Evolutionary conservation across 1,140 invertebrate genomes (phyloP), one percentile per base, ranked within the genome.

Genomic region (Portunus trituberculatus): DNA sequence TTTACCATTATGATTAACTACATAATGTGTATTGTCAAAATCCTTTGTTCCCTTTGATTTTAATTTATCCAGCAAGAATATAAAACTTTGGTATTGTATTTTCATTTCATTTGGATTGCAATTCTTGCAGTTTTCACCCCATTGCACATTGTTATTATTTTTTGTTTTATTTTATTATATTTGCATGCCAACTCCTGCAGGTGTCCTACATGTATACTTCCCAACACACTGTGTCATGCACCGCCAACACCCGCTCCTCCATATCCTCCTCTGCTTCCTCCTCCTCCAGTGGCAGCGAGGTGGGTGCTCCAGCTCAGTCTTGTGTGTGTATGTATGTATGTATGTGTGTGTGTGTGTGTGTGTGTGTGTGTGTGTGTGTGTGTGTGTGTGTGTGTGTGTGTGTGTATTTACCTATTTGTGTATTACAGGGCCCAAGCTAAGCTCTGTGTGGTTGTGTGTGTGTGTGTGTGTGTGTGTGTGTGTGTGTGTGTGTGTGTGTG

Each of bases 231-330:
- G 29, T 95, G 28, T 48, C 94, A 45, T 94, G 83, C 82, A 45
- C 45, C 90, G 45, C 76, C 83, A 32, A 89, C 46, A 95, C 94
- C 82, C 67, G 76, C n/a, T 87, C 89, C 48, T 92, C 89, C 82
- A 86, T 90, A 31, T 92, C 94, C 32, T 92, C 94, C 94, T 95
- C 94, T 8, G 76, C 94, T n/a, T 91, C 93, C 39, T 95, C 90
- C 29, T 95, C 94, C 39, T 94, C 93, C 88, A 89, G 93, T 91
- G 94, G 39, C 90, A 95, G 94, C 76, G 94, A 95, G 94, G 94
- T 95, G 83, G 82, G 94, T 95, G 39, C 31, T 39, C 52, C 52
- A 39, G 67, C 82, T 29, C 14, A 7, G 67, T 20, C 29, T 59
- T 59, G 52, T 59, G 52, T 16, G 91, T 32, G 8, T 67, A 31